Percentiles rank a stretch among this genome's conserved stretches.
These are phyloP conservation scores for Coelopa pilipes DNA, from an alignment of 2,888 invertebrate genomes.

Conservation along the genomic window DNA sequence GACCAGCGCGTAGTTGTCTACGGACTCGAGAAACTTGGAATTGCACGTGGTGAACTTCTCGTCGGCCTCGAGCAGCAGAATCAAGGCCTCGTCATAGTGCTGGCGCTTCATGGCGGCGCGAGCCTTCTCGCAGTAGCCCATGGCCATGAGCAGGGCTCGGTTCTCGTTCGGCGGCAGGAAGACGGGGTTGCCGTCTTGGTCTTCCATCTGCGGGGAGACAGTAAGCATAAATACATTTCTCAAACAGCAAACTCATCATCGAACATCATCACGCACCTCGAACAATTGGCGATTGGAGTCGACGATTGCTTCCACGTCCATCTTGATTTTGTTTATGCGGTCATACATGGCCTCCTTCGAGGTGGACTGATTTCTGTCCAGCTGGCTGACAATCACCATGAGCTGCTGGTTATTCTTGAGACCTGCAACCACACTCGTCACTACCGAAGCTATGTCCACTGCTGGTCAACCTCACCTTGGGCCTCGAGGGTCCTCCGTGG, in stretches of 20 bases:
- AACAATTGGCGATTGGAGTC: conserved; percentile 64
- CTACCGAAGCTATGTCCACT: background rate
- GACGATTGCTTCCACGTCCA: conserved; percentile 70
- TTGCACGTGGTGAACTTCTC: conserved; percentile 71
- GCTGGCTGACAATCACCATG: conserved; percentile 72
- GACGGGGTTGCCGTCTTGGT: conserved; percentile 80
- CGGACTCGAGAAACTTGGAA: conserved; percentile 70
- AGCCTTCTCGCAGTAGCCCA: conserved; percentile 85
- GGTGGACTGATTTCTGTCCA: conserved; percentile 58
- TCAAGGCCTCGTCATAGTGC: conserved; percentile 77
- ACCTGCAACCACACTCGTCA: conserved; percentile 37
- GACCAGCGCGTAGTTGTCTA: conserved; percentile 85
- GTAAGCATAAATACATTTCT: conserved; percentile 45
- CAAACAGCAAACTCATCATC: background rate
- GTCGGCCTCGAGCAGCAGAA: conserved; percentile 83
- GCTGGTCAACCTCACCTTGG: conserved; percentile 67
- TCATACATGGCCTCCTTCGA: conserved; percentile 70
- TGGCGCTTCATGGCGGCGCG: conserved; percentile 74
- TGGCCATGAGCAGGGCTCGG: conserved; percentile 77
- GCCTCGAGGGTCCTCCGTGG: conserved; percentile 68
- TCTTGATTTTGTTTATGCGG: conserved; percentile 70
- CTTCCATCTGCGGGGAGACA: conserved; percentile 70
- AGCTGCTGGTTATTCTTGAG: conserved; percentile 77
- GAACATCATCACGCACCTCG: conserved; percentile 49
- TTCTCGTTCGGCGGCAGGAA: conserved; percentile 77